Base-by-base conservation (phyloP, 2,888 invertebrate species). In the Synanthedon andrenaeformis region DNA sequence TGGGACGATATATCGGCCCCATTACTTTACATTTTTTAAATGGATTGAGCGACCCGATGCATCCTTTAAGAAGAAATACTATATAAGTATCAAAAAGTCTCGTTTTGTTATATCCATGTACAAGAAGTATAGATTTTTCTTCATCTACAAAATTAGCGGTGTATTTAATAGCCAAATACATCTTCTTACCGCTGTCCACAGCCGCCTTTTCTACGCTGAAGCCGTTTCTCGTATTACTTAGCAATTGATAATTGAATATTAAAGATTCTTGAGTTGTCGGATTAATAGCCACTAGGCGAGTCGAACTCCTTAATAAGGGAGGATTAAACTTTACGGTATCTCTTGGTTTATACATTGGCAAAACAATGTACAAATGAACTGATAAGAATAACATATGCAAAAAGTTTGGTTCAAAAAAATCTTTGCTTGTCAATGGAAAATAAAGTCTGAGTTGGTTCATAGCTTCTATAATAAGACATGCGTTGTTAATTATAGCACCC, bases 311-410 rank as follows among this genome's bases (percentile, higher is more conserved):
- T 42, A 89, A 72, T 14, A 90, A 69, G 11, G 86, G 82, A 12
- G 89, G 87, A 54, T 76, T 73, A 53, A 90, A 87, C 42, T 69
- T 59, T 10, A 90, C 67, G 0, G 65, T 68, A 56, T 87, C 83
- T 65, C 72, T 82, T 1, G 87, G 80, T 52, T 72, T 79, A 54
- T 83, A 89, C 69, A 85, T 84, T 3, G 91, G 91, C 42, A 92
- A 67, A 5, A 81, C 76, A 5, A 89, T 79, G 62, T 89, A 91
- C 19, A 92, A 73, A 69, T 89, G 89, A 41, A 82, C 72, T 1
- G 89, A 81, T 51, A 91, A 69, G 76, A 92, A 89, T 13, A 91
- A 56, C 88, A 91, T 90, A 59, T 90, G 88, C 48, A 91, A 69
- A 57, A 79, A 78, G 69, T 89, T 90, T 0, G 90, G 89, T 19